Evolutionary conservation across 2,797 vertebrate genomes (phyloP).

Genomic region (Channallabes apus): DNA sequence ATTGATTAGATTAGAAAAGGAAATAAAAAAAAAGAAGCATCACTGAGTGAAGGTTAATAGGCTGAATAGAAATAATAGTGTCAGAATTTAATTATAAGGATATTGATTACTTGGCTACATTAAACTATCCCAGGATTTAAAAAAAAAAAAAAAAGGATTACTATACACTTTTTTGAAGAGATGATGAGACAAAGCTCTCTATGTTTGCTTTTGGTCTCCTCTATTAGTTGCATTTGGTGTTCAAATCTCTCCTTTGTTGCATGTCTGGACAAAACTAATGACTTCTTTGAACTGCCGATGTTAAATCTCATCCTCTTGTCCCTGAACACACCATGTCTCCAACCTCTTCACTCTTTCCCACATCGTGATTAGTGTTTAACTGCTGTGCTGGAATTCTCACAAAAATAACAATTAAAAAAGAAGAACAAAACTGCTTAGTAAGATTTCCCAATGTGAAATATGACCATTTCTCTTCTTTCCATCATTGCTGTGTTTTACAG

Average conservation of each 20-base stretch:
- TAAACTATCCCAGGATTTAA: constrained; percentile 65
- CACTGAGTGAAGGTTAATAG: neutral
- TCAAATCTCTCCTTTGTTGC: constrained; percentile 77
- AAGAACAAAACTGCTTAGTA: neutral
- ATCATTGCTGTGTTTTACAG: neutral
- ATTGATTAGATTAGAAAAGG: neutral
- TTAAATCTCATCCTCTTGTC: constrained; percentile 50
- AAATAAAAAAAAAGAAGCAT: neutral
- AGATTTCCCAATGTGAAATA: neutral
- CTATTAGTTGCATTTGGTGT: constrained; percentile 59
- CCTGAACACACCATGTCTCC: constrained; percentile 63
- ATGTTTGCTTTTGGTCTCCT: constrained; percentile 73
- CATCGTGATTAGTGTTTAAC: constrained; percentile 50
- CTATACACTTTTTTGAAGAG: constrained; percentile 63
- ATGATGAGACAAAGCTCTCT: constrained; percentile 72
- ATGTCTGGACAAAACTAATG: constrained; percentile 67
- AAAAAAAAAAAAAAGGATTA: constrained; percentile 61
- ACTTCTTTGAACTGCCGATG: constrained; percentile 74
- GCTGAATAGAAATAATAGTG: neutral
- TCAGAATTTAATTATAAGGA: neutral
- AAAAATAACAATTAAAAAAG: neutral
- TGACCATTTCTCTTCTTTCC: neutral
- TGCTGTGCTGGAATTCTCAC: neutral
- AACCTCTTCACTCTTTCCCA: constrained; percentile 74
- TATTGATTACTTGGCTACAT: neutral